Evolutionary conservation across 2,888 invertebrate genomes (phyloP).

Genomic region (Hecatera dysodea): DNA sequence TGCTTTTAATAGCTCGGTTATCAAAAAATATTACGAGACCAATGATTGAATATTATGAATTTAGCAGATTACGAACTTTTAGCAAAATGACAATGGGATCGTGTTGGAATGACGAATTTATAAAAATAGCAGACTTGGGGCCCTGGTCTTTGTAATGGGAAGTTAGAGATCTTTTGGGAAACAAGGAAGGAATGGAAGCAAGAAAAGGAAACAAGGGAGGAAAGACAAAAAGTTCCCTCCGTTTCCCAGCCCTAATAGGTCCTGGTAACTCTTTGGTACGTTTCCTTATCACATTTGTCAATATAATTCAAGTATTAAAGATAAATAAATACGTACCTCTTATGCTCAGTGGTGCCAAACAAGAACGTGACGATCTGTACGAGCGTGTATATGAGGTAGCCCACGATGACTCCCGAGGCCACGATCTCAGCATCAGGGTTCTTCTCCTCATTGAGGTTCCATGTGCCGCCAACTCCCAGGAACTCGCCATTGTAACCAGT

Average conservation of each 20-base stretch:
- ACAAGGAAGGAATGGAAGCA: too few species aligned
- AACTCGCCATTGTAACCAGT: conserved; percentile 96
- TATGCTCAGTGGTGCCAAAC: conserved; percentile 95
- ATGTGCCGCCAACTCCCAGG: conserved; percentile 96
- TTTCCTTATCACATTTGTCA: background rate
- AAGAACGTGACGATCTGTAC: conserved; percentile 94
- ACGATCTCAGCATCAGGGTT: conserved; percentile 97
- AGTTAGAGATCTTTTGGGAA: background rate
- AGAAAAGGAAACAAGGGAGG: background rate
- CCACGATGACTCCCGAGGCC: conserved; percentile 96
- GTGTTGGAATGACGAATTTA: too few species aligned
- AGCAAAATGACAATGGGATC: too few species aligned
- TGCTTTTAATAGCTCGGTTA: too few species aligned
- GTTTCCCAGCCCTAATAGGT: background rate
- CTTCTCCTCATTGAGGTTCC: conserved; percentile 97
- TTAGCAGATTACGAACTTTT: too few species aligned
- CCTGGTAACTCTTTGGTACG: too few species aligned
- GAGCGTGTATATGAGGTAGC: conserved; percentile 95
- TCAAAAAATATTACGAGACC: too few species aligned
- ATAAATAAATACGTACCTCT: conserved; percentile 88
- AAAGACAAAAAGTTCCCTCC: background rate
- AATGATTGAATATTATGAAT: too few species aligned
- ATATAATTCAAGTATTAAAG: background rate
- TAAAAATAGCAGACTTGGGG: too few species aligned
- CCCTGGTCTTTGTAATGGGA: background rate